These are phyloP conservation scores for Anhinga rufa DNA, from an alignment of 2,113 vertebrate genomes.

Conservation along the genomic window DNA sequence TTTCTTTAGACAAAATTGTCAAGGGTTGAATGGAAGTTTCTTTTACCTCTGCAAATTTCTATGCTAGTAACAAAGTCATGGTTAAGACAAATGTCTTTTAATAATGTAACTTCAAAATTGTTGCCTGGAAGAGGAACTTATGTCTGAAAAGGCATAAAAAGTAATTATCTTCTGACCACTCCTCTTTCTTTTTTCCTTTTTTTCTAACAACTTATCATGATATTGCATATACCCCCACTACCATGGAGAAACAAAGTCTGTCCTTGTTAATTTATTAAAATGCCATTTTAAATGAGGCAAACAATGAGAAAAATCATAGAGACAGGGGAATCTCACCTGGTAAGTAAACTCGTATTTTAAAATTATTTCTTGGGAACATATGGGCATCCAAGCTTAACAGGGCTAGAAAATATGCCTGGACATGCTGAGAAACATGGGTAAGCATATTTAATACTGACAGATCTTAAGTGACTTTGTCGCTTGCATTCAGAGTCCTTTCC, in stretches of 20 bases:
- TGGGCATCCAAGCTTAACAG: conserved; percentile 3
- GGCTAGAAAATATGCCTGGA: conserved; percentile 23
- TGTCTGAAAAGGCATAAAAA: conserved; percentile 14
- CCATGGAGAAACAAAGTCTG: conserved; percentile 18
- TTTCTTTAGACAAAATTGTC: not conserved
- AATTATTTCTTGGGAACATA: conserved; percentile 32
- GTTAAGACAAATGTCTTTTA: conserved; percentile 9
- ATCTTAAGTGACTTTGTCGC: not conserved
- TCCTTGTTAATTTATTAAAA: conserved; percentile 69
- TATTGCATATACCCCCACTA: not conserved
- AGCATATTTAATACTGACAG: conserved; percentile 26
- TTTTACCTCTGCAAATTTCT: not conserved
- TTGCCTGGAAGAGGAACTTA: not conserved
- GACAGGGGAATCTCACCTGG: not conserved
- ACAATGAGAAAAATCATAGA: not conserved
- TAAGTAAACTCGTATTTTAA: conserved; percentile 34
- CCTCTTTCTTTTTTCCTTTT: not conserved
- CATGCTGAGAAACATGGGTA: conserved; percentile 17
- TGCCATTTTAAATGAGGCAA: conserved; percentile 66
- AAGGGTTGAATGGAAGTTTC: not conserved
- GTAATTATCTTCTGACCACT: conserved; percentile 36
- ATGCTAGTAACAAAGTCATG: not conserved
- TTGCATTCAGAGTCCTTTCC: not conserved
- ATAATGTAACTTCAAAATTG: not conserved
- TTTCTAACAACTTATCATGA: not conserved